Percentiles rank a stretch among this genome's conserved stretches.
phyloP scores from a whole-genome alignment of 2,888 invertebrate species.

The Eilema caniola region DNA sequence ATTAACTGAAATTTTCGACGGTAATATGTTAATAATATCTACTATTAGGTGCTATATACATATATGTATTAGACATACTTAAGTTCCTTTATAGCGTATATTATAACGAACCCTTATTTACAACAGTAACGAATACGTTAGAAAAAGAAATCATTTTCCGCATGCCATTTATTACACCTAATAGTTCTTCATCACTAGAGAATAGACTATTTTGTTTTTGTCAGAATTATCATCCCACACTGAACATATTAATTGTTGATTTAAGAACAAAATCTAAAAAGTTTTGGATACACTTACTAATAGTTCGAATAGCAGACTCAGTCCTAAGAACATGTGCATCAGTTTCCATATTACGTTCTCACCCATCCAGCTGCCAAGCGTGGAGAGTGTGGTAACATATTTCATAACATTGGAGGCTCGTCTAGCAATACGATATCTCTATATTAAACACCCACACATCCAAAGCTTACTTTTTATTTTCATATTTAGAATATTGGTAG shows the following conservation, averaged over 20 bases:
- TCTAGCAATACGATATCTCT: neutral
- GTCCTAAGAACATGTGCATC: neutral
- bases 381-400: neutral
- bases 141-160: neutral
- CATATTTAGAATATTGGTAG: neutral
- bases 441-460: neutral
- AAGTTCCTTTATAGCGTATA: neutral
- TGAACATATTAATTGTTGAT: neutral
- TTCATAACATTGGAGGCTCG: neutral
- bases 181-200: neutral
- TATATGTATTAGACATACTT: conserved; percentile 9
- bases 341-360: neutral
- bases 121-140: neutral
- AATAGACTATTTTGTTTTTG: neutral
- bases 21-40: conserved; percentile 7
- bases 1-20: conserved; percentile 28
- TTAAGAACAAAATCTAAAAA: neutral
- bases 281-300: neutral
- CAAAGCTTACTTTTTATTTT: neutral
- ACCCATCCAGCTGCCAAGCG: neutral
- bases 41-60: conserved; percentile 2
- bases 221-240: neutral
- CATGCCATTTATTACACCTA: neutral
- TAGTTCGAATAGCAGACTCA: neutral
- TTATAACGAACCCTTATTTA: neutral